phyloP scores from a whole-genome alignment of 2,888 invertebrate species.

The Hyposoter dolosus region DNA sequence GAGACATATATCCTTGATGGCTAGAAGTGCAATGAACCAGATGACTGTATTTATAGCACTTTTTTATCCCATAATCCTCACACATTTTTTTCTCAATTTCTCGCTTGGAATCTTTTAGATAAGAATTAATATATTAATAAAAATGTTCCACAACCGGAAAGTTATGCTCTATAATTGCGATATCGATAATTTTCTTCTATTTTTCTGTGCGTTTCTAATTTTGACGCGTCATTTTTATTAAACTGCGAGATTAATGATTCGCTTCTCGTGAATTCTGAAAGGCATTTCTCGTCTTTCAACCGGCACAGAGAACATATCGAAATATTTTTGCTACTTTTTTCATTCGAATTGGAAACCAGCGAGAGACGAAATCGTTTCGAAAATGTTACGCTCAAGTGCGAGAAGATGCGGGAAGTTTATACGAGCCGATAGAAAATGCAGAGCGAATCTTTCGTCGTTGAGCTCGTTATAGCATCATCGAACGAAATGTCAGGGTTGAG shows the following conservation, averaged over 20 bases:
- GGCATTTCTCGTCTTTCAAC: not conserved
- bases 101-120: not conserved
- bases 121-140: not conserved
- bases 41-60: constrained; percentile 49
- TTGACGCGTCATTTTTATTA: not conserved
- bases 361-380: not conserved
- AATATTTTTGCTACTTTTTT: not conserved
- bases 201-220: not conserved
- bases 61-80: constrained; percentile 13
- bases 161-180: not conserved
- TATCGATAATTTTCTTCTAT: not conserved
- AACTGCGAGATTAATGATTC: not conserved
- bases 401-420: constrained; percentile 31
- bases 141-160: not conserved
- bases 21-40: constrained; percentile 55
- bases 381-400: constrained; percentile 1
- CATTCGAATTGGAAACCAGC: not conserved
- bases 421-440: constrained; percentile 30
- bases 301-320: not conserved
- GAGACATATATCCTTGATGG: constrained; percentile 17
- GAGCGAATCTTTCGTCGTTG: constrained; percentile 29
- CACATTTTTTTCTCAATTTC: not conserved
- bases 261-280: not conserved
- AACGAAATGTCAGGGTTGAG: constrained; percentile 80
- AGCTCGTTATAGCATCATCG: constrained; percentile 72